Percentiles rank a stretch among this genome's conserved stretches.
These are phyloP conservation scores for Bergia puertoricense DNA, from an alignment of 92 coral and sea anemone species.

Conservation along the genomic window DNA sequence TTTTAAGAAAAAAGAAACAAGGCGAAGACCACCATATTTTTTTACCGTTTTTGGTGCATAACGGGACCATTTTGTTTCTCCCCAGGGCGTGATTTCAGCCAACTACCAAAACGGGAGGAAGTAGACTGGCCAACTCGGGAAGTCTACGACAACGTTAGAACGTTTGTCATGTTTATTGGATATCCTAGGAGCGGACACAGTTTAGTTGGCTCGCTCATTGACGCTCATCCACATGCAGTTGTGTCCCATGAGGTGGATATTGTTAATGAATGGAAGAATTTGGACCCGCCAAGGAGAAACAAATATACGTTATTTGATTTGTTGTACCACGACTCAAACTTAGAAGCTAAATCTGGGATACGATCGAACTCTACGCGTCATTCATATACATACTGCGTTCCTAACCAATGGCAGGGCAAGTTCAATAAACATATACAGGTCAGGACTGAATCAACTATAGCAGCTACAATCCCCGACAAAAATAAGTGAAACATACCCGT, in stretches of 20 bases:
- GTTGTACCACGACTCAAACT: conserved; percentile 74
- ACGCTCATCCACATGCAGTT: conserved; percentile 93
- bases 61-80: not conserved
- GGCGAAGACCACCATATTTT: not conserved
- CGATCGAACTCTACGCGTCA: conserved; percentile 55
- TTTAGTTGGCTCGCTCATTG: conserved; percentile 88
- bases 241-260: conserved; percentile 91
- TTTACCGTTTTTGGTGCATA: no score
- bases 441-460: not conserved
- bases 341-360: conserved; percentile 68
- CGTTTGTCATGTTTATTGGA: conserved; percentile 84
- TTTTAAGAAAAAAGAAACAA: not conserved
- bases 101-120: conserved; percentile 29
- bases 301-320: conserved; percentile 82
- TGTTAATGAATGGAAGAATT: conserved; percentile 71
- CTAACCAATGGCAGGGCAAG: conserved; percentile 93
- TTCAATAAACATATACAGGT: conserved; percentile 66
- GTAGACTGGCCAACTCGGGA: conserved; percentile 33
- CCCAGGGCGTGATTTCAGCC: not conserved
- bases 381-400: conserved; percentile 71
- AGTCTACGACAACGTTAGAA: conserved; percentile 70
- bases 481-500: no score
- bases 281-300: conserved; percentile 72
- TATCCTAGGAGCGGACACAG: conserved; percentile 97
- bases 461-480: no score